These are phyloP conservation scores for Aphaenogaster rudis DNA, from an alignment of 1,140 invertebrate genomes.

Conservation along the genomic window DNA sequence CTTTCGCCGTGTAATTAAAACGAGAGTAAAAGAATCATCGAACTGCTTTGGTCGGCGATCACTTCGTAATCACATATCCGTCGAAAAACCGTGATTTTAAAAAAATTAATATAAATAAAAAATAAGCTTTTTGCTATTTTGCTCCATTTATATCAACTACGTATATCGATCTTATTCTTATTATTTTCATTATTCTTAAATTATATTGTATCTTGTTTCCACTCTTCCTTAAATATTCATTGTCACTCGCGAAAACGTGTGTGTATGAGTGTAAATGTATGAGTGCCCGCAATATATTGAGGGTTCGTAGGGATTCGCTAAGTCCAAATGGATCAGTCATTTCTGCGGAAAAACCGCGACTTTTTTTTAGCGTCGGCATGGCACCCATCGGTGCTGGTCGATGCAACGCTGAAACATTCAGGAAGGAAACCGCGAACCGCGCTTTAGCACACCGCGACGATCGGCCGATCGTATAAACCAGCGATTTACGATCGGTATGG, in stretches of 20 bases:
- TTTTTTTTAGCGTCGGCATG: constrained; percentile 24
- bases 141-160: neutral
- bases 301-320: neutral
- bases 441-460: constrained; percentile 51
- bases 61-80: neutral
- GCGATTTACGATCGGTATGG: constrained; percentile 81
- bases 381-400: neutral
- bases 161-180: neutral
- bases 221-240: neutral
- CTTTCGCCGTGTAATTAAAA: neutral
- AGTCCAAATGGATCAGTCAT: neutral
- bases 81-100: neutral
- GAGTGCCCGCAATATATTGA: neutral
- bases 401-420: constrained; percentile 70
- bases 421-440: constrained; percentile 81
- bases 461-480: constrained; percentile 75
- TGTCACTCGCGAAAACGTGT: neutral
- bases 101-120: neutral
- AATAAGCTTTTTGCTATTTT: neutral
- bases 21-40: neutral
- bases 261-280: neutral
- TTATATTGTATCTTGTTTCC: neutral
- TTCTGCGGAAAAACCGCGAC: neutral
- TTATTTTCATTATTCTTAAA: neutral
- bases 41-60: neutral